Conservation (phyloP, 2,113 vertebrate species). For the Bubo scandiacus region DNA sequence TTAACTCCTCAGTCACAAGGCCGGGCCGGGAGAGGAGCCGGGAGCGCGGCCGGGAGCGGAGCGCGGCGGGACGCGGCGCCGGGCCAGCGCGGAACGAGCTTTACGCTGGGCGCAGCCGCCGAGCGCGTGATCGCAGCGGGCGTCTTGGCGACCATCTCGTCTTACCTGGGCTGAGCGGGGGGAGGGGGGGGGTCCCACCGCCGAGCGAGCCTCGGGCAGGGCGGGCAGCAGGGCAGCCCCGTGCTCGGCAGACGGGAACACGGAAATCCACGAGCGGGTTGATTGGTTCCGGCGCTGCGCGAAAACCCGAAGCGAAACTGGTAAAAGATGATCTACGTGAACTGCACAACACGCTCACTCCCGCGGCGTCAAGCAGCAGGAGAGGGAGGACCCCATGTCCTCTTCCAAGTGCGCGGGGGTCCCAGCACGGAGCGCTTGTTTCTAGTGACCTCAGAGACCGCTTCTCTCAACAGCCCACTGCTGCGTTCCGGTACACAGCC, state of each 20-base stretch:
- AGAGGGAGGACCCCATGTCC: not conserved
- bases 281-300: accelerated
- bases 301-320: not conserved
- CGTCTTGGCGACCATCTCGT: not conserved
- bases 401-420: not conserved
- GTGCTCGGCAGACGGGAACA: accelerated
- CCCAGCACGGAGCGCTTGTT: accelerated
- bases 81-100: no score
- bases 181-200: accelerated
- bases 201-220: not conserved
- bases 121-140: accelerated
- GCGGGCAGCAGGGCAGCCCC: not conserved
- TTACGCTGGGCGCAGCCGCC: no score
- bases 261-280: accelerated
- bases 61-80: no score
- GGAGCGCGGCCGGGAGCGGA: no score
- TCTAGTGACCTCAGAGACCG: not conserved
- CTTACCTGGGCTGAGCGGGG: accelerated
- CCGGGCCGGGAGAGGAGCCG: no score
- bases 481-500: not conserved
- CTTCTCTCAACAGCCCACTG: not conserved
- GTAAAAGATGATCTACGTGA: not conserved
- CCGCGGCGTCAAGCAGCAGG: no score
- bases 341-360: not conserved
- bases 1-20: no score